phyloP scores from a whole-genome alignment of 1,140 invertebrate species.

The Drosophila pectinifera region DNA sequence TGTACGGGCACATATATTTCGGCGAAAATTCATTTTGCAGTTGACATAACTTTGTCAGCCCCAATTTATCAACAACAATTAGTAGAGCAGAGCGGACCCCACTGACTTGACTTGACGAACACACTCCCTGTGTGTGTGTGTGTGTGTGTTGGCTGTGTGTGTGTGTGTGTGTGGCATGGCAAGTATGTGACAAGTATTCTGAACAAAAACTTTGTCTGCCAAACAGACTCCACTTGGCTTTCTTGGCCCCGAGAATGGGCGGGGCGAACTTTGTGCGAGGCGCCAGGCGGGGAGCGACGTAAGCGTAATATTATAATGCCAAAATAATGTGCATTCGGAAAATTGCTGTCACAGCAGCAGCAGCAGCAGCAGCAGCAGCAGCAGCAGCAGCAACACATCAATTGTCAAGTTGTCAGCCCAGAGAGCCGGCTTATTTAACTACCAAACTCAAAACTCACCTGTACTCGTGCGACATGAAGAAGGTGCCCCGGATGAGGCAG shows the following conservation, averaged over 20 bases:
- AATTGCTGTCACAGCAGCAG: conserved; percentile 27
- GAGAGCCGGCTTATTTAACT: conserved; percentile 59
- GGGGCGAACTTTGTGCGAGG: conserved; percentile 19
- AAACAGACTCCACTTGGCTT: conserved; percentile 62
- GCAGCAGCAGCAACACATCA: conserved; percentile 39
- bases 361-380: conserved; percentile 3
- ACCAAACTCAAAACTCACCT: conserved; percentile 85
- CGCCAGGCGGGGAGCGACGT: conserved; percentile 31
- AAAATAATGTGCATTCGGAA: conserved; percentile 68
- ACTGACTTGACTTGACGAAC: conserved; percentile 39
- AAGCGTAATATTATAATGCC: conserved; percentile 73
- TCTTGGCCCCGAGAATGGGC: conserved; percentile 30
- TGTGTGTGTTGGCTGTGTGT: conserved; percentile 15
- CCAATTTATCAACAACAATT: conserved; percentile 83
- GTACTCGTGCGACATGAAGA: conserved; percentile 97
- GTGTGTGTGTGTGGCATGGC: conserved; percentile 52
- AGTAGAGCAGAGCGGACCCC: conserved; percentile 66
- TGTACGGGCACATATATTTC: conserved; percentile 36
- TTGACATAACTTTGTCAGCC: conserved; percentile 82
- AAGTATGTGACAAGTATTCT: conserved; percentile 81
- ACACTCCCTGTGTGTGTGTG: neutral
- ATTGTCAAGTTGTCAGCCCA: conserved; percentile 52
- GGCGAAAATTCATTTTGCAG: conserved; percentile 82
- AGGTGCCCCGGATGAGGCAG: conserved; percentile 95
- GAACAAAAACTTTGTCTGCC: conserved; percentile 77